phyloP scores from a whole-genome alignment of 2,797 vertebrate genomes.

The Neostethus bicornis region DNA sequence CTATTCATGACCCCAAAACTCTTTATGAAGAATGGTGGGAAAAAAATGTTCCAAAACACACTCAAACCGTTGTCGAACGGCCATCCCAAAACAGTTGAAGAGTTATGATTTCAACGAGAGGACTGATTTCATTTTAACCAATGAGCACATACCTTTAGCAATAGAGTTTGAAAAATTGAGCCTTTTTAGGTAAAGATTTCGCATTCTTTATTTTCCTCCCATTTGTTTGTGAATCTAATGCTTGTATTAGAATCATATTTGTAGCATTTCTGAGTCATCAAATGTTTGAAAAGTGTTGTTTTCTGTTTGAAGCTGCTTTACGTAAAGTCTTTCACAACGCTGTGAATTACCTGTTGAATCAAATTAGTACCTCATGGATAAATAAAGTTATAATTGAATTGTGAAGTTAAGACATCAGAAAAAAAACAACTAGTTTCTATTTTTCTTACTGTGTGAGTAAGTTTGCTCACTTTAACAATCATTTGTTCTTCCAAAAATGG shows the following conservation, averaged over 20 bases:
- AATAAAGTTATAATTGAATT: too few relatives aligned
- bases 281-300: conserved; percentile 28
- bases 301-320: conserved; percentile 56
- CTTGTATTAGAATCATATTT: conserved; percentile 45
- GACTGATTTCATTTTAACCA: too few relatives aligned
- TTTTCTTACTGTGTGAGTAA: conserved; percentile 25
- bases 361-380: too few relatives aligned
- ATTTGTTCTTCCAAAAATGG: conserved; percentile 16
- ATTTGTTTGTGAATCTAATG: conserved; percentile 63
- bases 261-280: conserved; percentile 35
- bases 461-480: conserved; percentile 19
- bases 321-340: conserved; percentile 61
- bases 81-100: too few relatives aligned
- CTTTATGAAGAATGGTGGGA: too few relatives aligned
- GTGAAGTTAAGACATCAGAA: conserved; percentile 11
- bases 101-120: too few relatives aligned
- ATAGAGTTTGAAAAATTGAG: conserved; percentile 24
- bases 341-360: conserved; percentile 8
- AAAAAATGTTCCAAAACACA: too few relatives aligned
- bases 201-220: too few relatives aligned
- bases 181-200: conserved; percentile 34
- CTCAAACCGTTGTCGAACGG: too few relatives aligned
- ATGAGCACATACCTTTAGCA: too few relatives aligned
- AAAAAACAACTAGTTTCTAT: conserved; percentile 4
- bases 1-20: too few relatives aligned